Evolutionary conservation across 2,797 vertebrate genomes (phyloP).

Genomic region (Tolypeutes matacus): DNA sequence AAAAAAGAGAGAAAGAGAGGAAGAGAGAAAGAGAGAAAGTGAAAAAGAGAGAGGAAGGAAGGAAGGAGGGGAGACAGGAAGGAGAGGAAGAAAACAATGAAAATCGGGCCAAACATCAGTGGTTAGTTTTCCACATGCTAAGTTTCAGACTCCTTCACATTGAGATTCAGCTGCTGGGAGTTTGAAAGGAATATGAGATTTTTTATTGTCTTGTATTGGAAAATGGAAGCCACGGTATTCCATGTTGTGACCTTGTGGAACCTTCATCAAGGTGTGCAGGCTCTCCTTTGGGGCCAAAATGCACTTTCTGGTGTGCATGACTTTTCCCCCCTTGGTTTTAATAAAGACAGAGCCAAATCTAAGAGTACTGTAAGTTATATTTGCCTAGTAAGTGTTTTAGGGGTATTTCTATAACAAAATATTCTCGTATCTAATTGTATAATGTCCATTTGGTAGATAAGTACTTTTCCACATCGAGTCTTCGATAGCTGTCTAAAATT

Average conservation of each 20-base stretch:
- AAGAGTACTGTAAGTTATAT: conserved; percentile 55
- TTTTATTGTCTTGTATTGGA: conserved; percentile 81
- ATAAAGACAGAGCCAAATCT: conserved; percentile 48
- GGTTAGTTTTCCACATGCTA: conserved; percentile 80
- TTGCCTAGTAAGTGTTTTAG: conserved; percentile 54
- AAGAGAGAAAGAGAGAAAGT: conserved; percentile 30
- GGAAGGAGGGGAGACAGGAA: too few relatives aligned
- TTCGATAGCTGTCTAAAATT: background rate
- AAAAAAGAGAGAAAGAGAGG: too few relatives aligned
- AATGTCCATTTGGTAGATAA: background rate
- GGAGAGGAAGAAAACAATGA: background rate
- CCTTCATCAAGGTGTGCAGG: conserved; percentile 61
- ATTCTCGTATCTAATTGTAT: background rate
- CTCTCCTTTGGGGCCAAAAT: conserved; percentile 62
- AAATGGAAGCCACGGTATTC: conserved; percentile 66
- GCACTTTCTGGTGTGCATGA: conserved; percentile 25
- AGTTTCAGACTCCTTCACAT: conserved; percentile 71
- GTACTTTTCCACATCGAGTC: background rate
- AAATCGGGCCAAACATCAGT: conserved; percentile 24
- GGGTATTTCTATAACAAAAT: background rate
- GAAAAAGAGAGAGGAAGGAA: too few relatives aligned
- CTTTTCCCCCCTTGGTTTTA: conserved; percentile 76
- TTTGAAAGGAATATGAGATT: conserved; percentile 80
- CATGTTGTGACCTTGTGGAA: conserved; percentile 67
- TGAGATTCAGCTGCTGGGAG: conserved; percentile 77